Percentiles rank a stretch among this genome's conserved stretches.
Conservation (phyloP, 2,797 vertebrate species). For the Centroberyx gerrardi region DNA sequence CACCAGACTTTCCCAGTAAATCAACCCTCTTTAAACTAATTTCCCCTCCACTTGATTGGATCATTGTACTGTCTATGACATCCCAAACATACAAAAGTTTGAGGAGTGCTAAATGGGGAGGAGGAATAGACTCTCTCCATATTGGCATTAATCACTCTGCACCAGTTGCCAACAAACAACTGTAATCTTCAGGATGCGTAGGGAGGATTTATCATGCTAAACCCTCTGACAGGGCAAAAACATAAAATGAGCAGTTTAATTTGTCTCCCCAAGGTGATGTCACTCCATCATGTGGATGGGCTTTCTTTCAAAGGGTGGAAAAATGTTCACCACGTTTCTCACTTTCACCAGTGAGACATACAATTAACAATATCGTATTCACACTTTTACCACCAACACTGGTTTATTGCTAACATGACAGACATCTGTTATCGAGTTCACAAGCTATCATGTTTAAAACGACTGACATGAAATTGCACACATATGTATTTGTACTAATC, state of each 20-base stretch:
- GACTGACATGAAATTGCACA: conserved; percentile 13
- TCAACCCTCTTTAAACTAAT: conserved; percentile 26
- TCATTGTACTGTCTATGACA: conserved; percentile 28
- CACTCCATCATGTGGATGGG: conserved; percentile 74
- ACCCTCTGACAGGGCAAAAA: conserved; percentile 77
- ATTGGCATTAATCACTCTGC: conserved; percentile 79
- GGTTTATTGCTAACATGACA: conserved; percentile 52
- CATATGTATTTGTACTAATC: conserved; percentile 11
- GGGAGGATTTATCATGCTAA: conserved; percentile 76
- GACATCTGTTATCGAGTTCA: conserved; percentile 46
- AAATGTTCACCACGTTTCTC: conserved; percentile 69
- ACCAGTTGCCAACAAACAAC: conserved; percentile 80
- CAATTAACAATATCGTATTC: conserved; percentile 62
- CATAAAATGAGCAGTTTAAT: conserved; percentile 83
- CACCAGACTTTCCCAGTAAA: conserved; percentile 28
- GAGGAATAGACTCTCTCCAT: conserved; percentile 56
- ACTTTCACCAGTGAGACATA: conserved; percentile 71
- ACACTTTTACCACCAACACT: conserved; percentile 55
- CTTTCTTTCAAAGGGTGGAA: conserved; percentile 68
- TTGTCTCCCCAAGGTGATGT: conserved; percentile 82
- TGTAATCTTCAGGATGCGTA: conserved; percentile 77
- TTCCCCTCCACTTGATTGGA: conserved; percentile 22
- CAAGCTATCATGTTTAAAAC: conserved; percentile 26
- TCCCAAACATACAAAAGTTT: conserved; percentile 41
- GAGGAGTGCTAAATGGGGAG: conserved; percentile 62